Base-by-base conservation (phyloP, 2,113 vertebrate species). In the Fulmarus glacialis region DNA sequence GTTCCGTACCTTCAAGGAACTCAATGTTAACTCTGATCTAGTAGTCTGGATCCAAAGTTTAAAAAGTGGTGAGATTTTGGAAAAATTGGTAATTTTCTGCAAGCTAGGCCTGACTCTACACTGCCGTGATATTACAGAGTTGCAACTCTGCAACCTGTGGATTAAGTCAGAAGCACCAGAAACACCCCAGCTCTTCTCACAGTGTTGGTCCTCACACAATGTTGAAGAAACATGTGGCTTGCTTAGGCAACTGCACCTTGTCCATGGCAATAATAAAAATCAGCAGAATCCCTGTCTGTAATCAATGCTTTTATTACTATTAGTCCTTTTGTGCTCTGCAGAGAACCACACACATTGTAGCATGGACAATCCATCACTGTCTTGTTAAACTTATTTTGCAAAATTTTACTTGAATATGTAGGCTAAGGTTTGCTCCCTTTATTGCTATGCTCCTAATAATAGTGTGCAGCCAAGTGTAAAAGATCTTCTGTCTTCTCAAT, bases 401-500 rank as follows among this genome's bases (percentile, higher is more conserved):
- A 91, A 96, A 92, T 96, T 96, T 95, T 72, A 62, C 94, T 92
- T 71, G 82, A 96, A 88, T 91, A 87, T 63, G 86, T 92, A 90
- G 91, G 73, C 87, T 96, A 95, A 96, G 83, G 90, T 97, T 97
- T 97, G 91, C 87, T 97, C 90, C 72, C 84, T 96, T 96, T 95
- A 98, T 94, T 97, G 87, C 89, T 83, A 20, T 79, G 78, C 30
- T 92, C 62, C 75, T 97, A 94, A 93, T 98, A 96, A 96, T 66
- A 83, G 80, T 79, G 96, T 94, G 94, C 95, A 97, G 94, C 68
- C 93, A 94, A 93, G 95, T 92, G 94, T 90, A 93, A 94, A 97
- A 97, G 88, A 96, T 97, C 86, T 93, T 97, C 97, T 97, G 91
- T 95, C 95, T 97, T 97, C 96, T 96, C 96, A 97, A 97, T 97